These are phyloP conservation scores for Cynopterus brachyotis DNA, from an alignment of 2,113 vertebrate species.

Conservation along the genomic window DNA sequence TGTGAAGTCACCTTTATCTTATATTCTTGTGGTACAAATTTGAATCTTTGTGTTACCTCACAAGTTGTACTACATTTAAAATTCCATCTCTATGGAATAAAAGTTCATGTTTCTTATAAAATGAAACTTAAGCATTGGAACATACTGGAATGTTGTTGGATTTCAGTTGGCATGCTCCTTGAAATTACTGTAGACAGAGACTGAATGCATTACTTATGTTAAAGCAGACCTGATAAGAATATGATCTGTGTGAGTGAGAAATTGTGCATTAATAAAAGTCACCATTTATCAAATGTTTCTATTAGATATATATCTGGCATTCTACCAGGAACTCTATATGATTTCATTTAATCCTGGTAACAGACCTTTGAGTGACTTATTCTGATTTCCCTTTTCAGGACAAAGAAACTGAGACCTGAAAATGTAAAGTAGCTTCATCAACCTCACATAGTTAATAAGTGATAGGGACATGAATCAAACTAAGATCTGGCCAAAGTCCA, in stretches of 20 bases:
- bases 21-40: neutral
- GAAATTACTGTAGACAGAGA: neutral
- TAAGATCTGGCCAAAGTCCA: neutral
- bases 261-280: neutral
- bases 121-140: neutral
- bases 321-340: neutral
- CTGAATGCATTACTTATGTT: neutral
- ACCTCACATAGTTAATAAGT: neutral
- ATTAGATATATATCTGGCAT: neutral
- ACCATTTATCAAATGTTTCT: neutral
- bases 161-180: neutral
- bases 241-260: neutral
- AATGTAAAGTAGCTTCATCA: neutral
- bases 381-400: neutral
- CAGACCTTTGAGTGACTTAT: neutral
- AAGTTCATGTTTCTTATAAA: conserved; percentile 37
- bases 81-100: neutral
- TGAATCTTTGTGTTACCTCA: neutral
- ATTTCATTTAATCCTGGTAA: neutral
- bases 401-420: neutral
- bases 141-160: neutral
- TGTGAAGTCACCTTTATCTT: neutral
- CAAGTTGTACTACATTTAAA: neutral
- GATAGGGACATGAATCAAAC: neutral
- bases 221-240: neutral